Evolutionary conservation across 2,113 vertebrate species (phyloP).

Genomic region (Scartelaos histophorus): DNA sequence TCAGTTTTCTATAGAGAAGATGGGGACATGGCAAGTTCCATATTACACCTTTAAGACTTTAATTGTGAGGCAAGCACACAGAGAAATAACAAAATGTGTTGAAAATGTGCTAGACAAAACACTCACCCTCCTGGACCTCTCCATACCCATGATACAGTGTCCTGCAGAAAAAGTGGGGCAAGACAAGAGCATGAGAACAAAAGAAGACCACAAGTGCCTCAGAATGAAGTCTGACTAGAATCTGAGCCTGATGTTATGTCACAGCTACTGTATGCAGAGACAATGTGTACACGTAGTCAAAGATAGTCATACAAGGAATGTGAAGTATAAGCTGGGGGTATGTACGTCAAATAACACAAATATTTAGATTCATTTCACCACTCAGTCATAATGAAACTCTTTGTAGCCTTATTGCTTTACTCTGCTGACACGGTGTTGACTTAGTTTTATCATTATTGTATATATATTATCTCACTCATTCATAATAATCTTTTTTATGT

Average conservation of each 20-base stretch:
- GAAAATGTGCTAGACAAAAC: constrained; percentile 3
- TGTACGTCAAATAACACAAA: too few species aligned
- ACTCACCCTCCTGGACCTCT: constrained; percentile 70
- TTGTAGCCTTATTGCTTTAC: too few species aligned
- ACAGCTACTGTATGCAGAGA: not conserved
- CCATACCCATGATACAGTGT: constrained; percentile 73
- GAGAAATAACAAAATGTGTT: not conserved
- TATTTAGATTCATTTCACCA: too few species aligned
- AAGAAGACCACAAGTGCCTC: not conserved
- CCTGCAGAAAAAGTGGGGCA: constrained; percentile 50
- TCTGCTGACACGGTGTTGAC: too few species aligned
- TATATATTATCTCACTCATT: too few species aligned
- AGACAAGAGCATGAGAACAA: constrained; percentile 14
- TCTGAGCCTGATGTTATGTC: not conserved
- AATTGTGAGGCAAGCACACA: not conserved
- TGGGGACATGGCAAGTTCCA: too few species aligned
- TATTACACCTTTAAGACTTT: not conserved
- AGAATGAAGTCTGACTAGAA: constrained; percentile 9
- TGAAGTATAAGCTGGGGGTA: too few species aligned
- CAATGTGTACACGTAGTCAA: not conserved
- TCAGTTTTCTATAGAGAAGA: too few species aligned
- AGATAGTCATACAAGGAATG: not conserved
- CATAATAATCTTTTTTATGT: too few species aligned
- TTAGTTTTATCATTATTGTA: too few species aligned
- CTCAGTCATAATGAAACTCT: too few species aligned